Evolutionary conservation across 2,797 vertebrate genomes (phyloP), one percentile per base, ranked within the genome.

Genomic region (Sebastes wilsoni): DNA sequence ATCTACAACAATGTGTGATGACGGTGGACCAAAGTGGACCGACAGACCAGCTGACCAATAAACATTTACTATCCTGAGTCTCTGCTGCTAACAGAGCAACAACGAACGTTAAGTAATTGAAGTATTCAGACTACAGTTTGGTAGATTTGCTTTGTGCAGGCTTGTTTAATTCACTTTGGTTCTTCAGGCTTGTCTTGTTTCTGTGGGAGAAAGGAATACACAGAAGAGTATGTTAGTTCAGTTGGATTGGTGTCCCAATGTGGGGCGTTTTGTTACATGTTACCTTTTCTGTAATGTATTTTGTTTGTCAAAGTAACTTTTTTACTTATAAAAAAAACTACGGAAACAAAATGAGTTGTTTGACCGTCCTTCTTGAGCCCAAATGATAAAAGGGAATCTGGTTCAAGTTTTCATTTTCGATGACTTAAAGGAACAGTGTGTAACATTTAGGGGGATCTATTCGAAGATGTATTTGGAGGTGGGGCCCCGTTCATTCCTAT

Each of bases 171-270:
- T 67, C 62, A 9, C n/a, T 46, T 22, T 32, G 22, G 20, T 20
- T 71, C 58, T 46, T 78, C 46, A 2, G 1, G n/a, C 8, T 28
- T 4, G 1, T 54, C 3, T 66, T 58, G 4, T 69, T 80, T 55
- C 86, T 87, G 28, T 78, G 22, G 54, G 54, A 61, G 6, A 71
- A 56, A 30, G 10, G 5, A 72, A 30, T 3, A 66, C 13, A 58
- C 10, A 58, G 1, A n/a, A 52, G 14, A 8, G 34, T 23, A 8
- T 8, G 8, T 56, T 46, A 52, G 36, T 59, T 59, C 14, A 59
- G 56, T 28, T 18, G 23, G 23, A 58, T 14, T 27, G 25, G 2
- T 27, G 13, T 58, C 14, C 38, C 38, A 42, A 42, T 42, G 6
- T 42, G 38, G 38, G 14, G 38, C 42, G 6, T 46, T 46, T 59